phyloP scores from a whole-genome alignment of 2,888 invertebrate genomes.

The Orthonevra nobilis region DNA sequence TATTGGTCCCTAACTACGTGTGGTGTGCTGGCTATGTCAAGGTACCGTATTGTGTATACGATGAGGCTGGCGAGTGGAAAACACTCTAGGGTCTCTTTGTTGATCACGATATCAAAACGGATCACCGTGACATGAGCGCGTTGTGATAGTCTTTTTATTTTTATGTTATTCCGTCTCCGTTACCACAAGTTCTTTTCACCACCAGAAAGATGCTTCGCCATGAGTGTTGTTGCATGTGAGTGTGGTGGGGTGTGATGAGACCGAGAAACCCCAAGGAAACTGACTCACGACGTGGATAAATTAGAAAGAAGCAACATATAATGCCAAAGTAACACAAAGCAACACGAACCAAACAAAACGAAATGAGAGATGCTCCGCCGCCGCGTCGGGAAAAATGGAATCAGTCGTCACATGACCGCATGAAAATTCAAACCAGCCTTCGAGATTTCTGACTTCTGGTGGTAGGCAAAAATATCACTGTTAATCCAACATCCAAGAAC shows the following conservation, averaged over 20 bases:
- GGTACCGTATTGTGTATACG: conserved; percentile 41
- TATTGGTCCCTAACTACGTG: conserved; percentile 28
- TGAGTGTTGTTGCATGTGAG: conserved; percentile 25
- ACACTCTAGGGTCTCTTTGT: conserved; percentile 49
- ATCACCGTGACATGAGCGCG: conserved; percentile 65
- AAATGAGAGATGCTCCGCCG: conserved; percentile 50
- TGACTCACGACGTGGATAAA: conserved; percentile 68
- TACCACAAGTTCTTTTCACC: conserved; percentile 48
- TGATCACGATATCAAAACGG: conserved; percentile 70
- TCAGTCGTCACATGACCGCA: conserved; percentile 56
- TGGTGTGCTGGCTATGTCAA: conserved; percentile 47
- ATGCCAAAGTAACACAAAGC: conserved; percentile 40
- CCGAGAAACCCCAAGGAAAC: conserved; percentile 38
- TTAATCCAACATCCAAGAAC: conserved; percentile 19
- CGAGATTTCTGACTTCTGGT: conserved; percentile 9
- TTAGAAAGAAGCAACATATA: conserved; percentile 52
- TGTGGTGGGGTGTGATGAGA: conserved; percentile 20
- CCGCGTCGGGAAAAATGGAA: conserved; percentile 31
- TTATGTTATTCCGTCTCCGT: conserved; percentile 24
- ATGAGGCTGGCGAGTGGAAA: conserved; percentile 4
- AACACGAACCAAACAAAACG: conserved; percentile 35
- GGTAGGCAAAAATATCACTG: conserved; percentile 20
- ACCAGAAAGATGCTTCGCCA: too few species aligned
- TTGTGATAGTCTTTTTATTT: conserved; percentile 45
- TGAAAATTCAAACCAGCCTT: conserved; percentile 35